phyloP scores from a whole-genome alignment of 2,797 vertebrate species.

The Rallus crepitans region DNA sequence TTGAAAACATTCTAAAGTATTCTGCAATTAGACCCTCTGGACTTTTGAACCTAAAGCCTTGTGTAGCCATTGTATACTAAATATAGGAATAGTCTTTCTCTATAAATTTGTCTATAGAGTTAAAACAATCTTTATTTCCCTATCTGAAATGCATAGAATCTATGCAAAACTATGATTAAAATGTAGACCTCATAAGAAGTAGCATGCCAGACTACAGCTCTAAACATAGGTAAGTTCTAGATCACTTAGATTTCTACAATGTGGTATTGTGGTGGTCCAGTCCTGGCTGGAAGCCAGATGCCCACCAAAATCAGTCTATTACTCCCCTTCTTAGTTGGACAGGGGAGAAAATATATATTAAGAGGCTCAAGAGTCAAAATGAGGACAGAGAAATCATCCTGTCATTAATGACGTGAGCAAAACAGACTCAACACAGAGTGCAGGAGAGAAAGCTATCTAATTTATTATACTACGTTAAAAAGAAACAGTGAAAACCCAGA shows the following conservation, averaged over 20 bases:
- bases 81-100: neutral
- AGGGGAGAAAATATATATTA: no score
- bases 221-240: neutral
- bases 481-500: no score
- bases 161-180: neutral
- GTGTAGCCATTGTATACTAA: neutral
- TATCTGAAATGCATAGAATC: neutral
- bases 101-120: neutral
- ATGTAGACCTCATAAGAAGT: neutral
- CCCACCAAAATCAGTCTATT: no score
- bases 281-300: no score
- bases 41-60: neutral
- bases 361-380: no score
- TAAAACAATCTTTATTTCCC: neutral
- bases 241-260: neutral
- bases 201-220: neutral
- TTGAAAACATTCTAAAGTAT: neutral
- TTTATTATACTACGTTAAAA: no score
- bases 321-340: no score
- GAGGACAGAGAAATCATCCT: no score
- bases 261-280: no score
- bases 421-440: no score
- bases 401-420: no score
- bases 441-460: no score
- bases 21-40: neutral